These are phyloP conservation scores for Struthio camelus DNA, from an alignment of 2,113 vertebrate genomes.

Conservation along the genomic window DNA sequence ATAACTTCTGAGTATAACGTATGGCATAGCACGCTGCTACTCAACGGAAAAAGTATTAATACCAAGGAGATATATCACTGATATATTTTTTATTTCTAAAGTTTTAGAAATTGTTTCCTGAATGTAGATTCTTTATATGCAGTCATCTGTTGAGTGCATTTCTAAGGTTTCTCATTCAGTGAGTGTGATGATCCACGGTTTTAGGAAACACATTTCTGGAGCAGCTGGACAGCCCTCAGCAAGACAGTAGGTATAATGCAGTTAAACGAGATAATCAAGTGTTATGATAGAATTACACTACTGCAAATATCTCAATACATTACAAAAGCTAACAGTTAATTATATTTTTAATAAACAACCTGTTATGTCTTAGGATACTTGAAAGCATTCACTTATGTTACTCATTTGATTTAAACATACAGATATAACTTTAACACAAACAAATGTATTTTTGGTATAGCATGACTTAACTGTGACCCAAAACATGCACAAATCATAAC, in stretches of 20 bases:
- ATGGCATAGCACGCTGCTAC: rapidly evolving
- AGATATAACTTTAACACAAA: background rate
- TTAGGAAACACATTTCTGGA: background rate
- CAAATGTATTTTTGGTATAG: background rate
- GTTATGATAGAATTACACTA: rapidly evolving
- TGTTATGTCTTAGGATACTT: background rate
- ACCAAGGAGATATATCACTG: background rate
- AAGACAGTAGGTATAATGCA: background rate
- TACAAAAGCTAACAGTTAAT: background rate
- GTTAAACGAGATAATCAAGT: background rate
- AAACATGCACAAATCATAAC: rapidly evolving
- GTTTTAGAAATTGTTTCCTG: background rate
- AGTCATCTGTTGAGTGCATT: rapidly evolving
- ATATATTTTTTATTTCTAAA: background rate
- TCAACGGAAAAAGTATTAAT: background rate
- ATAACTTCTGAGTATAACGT: background rate
- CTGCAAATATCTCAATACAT: rapidly evolving
- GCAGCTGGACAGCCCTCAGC: background rate
- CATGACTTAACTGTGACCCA: background rate
- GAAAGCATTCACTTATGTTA: background rate
- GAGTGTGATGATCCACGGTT: rapidly evolving
- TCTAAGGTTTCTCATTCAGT: background rate
- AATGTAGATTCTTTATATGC: background rate
- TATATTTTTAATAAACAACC: background rate
- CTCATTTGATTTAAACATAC: background rate